These are phyloP conservation scores for Ochlodes sylvanus DNA, from an alignment of 2,888 invertebrate species.

Conservation along the genomic window DNA sequence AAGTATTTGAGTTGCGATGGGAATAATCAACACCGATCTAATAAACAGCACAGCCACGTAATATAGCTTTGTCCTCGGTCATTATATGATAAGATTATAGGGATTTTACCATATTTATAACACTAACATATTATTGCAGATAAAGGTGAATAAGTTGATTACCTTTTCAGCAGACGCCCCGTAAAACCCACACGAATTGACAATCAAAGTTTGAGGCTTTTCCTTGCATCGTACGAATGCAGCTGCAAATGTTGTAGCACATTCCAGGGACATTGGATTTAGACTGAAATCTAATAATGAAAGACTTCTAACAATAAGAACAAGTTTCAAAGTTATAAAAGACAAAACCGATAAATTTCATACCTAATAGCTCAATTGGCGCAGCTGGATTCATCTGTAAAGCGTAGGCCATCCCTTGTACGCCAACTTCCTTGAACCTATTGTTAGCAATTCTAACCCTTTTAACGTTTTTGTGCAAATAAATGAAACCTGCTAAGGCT, in stretches of 20 bases:
- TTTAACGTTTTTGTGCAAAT: conserved; percentile 74
- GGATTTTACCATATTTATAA: not conserved
- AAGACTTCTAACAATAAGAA: conserved; percentile 5
- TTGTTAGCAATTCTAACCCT: conserved; percentile 83
- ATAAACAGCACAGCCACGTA: not conserved
- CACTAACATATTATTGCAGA: conserved; percentile 5
- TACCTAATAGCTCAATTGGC: conserved; percentile 77
- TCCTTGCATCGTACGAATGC: conserved; percentile 83
- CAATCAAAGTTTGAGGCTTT: conserved; percentile 81
- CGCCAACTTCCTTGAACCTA: conserved; percentile 81
- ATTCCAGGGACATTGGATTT: conserved; percentile 86
- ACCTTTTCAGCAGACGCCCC: conserved; percentile 82
- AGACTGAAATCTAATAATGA: conserved; percentile 78
- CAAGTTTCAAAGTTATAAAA: not conserved
- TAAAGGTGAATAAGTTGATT: not conserved
- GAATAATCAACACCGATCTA: no score
- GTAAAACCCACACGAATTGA: conserved; percentile 83
- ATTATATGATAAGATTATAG: conserved; percentile 12
- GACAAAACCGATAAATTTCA: not conserved
- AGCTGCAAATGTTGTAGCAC: conserved; percentile 85
- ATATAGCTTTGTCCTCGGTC: not conserved
- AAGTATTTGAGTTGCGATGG: no score
- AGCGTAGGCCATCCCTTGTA: conserved; percentile 82
- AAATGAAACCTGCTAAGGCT: conserved; percentile 85
- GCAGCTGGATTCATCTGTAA: conserved; percentile 78